Base-by-base conservation (phyloP, 2,113 vertebrate genomes). In the Zootoca vivipara region DNA sequence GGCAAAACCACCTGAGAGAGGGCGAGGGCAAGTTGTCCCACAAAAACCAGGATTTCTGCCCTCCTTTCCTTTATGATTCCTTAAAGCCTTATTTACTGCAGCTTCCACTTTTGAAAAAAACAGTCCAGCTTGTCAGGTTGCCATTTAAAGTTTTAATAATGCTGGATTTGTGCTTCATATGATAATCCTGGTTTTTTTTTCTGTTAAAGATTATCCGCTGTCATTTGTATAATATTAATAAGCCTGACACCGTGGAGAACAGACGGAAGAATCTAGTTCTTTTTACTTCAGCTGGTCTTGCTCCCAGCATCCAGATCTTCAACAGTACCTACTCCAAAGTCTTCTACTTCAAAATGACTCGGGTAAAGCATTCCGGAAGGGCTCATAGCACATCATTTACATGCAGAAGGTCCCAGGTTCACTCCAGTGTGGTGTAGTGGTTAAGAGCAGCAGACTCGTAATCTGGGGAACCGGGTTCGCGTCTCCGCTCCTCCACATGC, bases 281-380 rank as follows among this genome's bases (percentile, higher is more conserved):
- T 1, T 92, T 73, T 92, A 92, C 91, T 2, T 91, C 96, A 82
- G 73, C 35, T 93, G 94, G 90, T 56, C 86, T 95, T 67, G 85
- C 91, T 92, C 93, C 93, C 13, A 93, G 64, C 65, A 64, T 96
- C 26, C 12, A 64, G 73, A 90, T 96, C 56, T 80, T 70, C 33
- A 95, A 95, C 40, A 95, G 73, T 10, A 95, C 89, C 3, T 85
- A 90, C 33, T 83, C 75, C n/a, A 64, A 42, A 18, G 35, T 90
- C 85, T 95, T 93, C 87, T 74, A 90, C 87, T 96, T 96, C 26
- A 90, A 95, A 81, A 89, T 91, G 6, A 90, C 89, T 35, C 24
- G 88, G 92, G 93, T 95, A 91, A 93, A 3, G 13, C 38, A 73
- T 42, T n/a, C 28, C 7, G 42, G 64, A 30, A 58, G 7, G 30